Evolutionary conservation across 2,113 vertebrate genomes (phyloP).

Genomic region (Nyctereutes procyonoides): DNA sequence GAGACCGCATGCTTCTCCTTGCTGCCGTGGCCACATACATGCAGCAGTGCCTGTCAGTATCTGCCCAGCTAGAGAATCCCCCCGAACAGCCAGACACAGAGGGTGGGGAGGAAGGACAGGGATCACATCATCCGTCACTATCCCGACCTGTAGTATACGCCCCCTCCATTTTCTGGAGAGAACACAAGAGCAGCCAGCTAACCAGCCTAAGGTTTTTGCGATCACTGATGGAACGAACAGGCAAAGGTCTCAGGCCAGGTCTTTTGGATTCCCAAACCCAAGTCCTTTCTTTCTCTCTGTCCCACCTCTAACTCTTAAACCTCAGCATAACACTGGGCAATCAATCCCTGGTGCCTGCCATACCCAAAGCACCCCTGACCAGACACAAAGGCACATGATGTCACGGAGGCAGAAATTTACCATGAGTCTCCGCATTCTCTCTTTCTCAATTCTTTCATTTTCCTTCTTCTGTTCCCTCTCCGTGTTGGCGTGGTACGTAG

Average conservation of each 20-base stretch:
- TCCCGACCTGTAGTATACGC: background rate
- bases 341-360: fast-evolving
- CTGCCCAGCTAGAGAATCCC: too few relatives aligned
- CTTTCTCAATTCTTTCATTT: constrained; percentile 98
- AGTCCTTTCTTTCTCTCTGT: background rate
- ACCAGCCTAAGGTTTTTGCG: fast-evolving
- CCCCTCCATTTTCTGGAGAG: background rate
- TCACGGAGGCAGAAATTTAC: constrained; percentile 81
- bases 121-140: too few relatives aligned
- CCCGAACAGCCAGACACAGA: background rate
- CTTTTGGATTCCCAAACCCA: too few relatives aligned
- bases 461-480: constrained; percentile 99
- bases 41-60: fast-evolving
- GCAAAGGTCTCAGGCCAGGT: background rate
- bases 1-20: background rate
- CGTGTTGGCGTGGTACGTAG: constrained; percentile 98
- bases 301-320: background rate
- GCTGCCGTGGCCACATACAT: fast-evolving
- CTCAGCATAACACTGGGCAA: fast-evolving
- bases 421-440: constrained; percentile 97
- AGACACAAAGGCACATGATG: background rate
- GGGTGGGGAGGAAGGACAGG: fast-evolving
- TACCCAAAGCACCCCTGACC: fast-evolving
- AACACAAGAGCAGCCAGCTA: background rate
- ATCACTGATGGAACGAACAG: background rate